Base-by-base conservation (phyloP, 2,888 invertebrate species). In the Halictus quadricinctus region DNA sequence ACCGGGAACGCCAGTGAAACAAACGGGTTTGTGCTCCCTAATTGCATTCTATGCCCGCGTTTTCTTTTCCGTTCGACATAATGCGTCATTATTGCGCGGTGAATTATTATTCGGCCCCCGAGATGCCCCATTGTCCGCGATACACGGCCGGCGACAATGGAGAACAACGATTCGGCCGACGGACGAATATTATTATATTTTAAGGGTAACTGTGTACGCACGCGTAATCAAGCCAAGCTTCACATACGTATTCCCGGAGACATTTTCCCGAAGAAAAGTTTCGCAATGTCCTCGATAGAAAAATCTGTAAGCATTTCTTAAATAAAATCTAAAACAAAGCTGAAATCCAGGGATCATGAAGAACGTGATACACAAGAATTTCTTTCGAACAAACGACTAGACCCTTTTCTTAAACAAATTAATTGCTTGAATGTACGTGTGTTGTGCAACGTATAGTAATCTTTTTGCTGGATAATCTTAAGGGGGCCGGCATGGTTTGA, bases 21-120 rank as follows among this genome's bases (percentile, higher is more conserved):
- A 76, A 79, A 79, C 79, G 76, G 72, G 72, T 83, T 84, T 84
- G 84, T 84, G 69, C 83, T 84, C 84, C 84, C 84, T 84, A 84
- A 84, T 84, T 84, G 84, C 83, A 79, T 84, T 84, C 84, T 79
- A 76, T 76, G 78, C 66, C 54, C 72, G 76, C 66, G 58, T 84
- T 76, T 72, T 76, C 69, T 54, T 77, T 25, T 43, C 46, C 76
- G 73, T 73, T 73, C 12, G 73, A 50, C 73, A 73, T 73, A 73
- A 73, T 73, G 73, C 73, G 50, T 73, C 29, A 73, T 73, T 73
- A 73, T 73, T 50, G 50, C 73, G 50, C 73, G 73, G 25, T 29
- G 50, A 73, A 73, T 73, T 73, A 73, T 50, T 73, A 50, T 73
- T 50, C 50, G 73, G 48, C 36, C 73, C 58, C 73, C 73, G 73